A percentile compares a stretch with the other conserved stretches of the same genome.
Conservation (phyloP, 2,797 vertebrate genomes). For the Clarias pachynema region DNA sequence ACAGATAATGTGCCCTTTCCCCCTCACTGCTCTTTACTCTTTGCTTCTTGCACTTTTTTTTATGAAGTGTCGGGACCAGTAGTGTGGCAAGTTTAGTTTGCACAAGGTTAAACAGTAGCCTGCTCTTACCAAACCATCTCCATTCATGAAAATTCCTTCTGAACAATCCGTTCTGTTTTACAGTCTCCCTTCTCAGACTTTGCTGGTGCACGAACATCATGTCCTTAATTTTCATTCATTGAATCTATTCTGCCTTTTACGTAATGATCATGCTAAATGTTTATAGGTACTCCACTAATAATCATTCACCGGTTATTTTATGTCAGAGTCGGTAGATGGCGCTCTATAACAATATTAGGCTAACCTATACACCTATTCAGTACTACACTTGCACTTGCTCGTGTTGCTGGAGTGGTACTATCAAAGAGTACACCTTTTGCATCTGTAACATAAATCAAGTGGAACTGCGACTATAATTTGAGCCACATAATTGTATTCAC, state of each 20-base stretch:
- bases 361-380: neutral
- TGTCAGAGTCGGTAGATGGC: constrained; percentile 59
- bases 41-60: constrained; percentile 38
- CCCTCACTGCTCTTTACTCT: constrained; percentile 62
- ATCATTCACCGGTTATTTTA: neutral
- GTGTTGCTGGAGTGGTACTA: neutral
- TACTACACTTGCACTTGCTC: too few relatives aligned
- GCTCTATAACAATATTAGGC: constrained; percentile 32
- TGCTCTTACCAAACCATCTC: constrained; percentile 64
- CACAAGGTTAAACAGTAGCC: constrained; percentile 71
- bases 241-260: neutral
- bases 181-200: neutral
- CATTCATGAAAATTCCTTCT: constrained; percentile 59
- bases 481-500: neutral
- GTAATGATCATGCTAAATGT: neutral
- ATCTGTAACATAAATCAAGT: neutral
- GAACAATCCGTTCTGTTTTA: neutral
- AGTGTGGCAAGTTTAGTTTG: constrained; percentile 42
- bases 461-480: neutral
- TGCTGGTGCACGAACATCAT: neutral
- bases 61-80: constrained; percentile 13
- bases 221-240: neutral
- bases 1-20: constrained; percentile 65
- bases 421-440: neutral
- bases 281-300: too few relatives aligned